Evolutionary conservation across 1,140 invertebrate genomes (phyloP).

Genomic region (Drosophila mayri): DNA sequence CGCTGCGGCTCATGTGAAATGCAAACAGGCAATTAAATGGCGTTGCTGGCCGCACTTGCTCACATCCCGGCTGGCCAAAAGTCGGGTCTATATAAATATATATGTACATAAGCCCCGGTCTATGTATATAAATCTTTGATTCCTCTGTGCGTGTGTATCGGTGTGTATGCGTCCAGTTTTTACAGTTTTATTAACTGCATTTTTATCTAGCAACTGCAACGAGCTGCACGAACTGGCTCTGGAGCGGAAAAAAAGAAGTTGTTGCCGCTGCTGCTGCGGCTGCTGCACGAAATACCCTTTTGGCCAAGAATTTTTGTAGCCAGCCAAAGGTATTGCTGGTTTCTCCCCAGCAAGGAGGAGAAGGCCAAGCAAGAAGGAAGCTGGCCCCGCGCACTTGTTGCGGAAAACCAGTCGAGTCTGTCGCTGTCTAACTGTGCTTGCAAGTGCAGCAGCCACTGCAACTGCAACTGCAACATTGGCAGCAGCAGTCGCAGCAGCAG

Average conservation of each 20-base stretch:
- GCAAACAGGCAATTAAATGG: conserved; percentile 83
- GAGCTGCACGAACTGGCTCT: conserved; percentile 81
- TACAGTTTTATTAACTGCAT: conserved; percentile 84
- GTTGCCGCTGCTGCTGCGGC: conserved; percentile 46
- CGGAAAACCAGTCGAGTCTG: conserved; percentile 75
- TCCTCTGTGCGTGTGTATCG: conserved; percentile 45
- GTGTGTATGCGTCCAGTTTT: conserved; percentile 78
- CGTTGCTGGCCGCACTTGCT: conserved; percentile 78
- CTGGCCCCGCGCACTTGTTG: conserved; percentile 72
- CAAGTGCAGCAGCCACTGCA: conserved; percentile 61
- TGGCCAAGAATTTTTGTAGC: conserved; percentile 74
- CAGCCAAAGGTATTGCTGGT: conserved; percentile 57
- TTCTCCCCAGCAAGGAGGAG: conserved; percentile 30
- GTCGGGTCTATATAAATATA: conserved; percentile 14
- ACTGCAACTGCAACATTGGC: conserved; percentile 39
- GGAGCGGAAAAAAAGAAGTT: conserved; percentile 75
- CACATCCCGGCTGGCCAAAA: conserved; percentile 46
- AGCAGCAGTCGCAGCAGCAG: conserved; percentile 3
- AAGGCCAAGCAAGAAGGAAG: conserved; percentile 58
- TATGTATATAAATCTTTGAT: conserved; percentile 42
- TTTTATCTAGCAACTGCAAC: conserved; percentile 79
- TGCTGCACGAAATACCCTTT: conserved; percentile 83
- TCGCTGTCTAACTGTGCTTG: conserved; percentile 75
- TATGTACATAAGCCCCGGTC: conserved; percentile 3
- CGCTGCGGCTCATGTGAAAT: conserved; percentile 73